These are phyloP conservation scores for Thryonomys swinderianus DNA, from an alignment of 2,113 vertebrate genomes.

Conservation along the genomic window DNA sequence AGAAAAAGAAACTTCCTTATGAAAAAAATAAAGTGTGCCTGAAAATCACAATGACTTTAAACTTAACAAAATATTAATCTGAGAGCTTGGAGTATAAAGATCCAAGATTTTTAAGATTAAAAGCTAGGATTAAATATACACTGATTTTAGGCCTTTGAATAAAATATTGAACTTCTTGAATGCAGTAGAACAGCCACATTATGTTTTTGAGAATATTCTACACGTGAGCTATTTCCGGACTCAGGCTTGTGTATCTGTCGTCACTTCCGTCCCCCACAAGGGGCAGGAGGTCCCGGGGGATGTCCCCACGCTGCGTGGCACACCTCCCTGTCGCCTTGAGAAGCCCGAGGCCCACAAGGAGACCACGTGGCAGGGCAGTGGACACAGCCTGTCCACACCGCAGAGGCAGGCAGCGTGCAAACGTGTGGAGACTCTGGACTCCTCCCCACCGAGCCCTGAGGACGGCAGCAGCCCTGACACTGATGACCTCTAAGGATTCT, in stretches of 20 bases:
- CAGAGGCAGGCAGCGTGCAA: background rate
- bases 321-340: background rate
- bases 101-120: slow-evolving; percentile 27
- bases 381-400: background rate
- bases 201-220: background rate
- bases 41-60: background rate
- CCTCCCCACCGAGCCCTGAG: background rate
- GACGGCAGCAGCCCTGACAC: background rate
- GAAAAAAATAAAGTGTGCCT: background rate
- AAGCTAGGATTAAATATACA: background rate
- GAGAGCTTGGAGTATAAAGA: background rate
- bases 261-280: background rate
- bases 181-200: background rate
- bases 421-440: background rate
- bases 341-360: background rate
- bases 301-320: background rate
- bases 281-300: no score
- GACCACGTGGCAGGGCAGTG: background rate
- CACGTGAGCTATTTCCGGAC: background rate
- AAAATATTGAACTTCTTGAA: background rate
- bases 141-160: background rate
- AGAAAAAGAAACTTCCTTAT: background rate
- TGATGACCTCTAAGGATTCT: background rate
- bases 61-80: background rate
- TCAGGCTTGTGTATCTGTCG: background rate